Evolutionary conservation across 2,113 vertebrate genomes (phyloP).

Genomic region (Melierax canorus): DNA sequence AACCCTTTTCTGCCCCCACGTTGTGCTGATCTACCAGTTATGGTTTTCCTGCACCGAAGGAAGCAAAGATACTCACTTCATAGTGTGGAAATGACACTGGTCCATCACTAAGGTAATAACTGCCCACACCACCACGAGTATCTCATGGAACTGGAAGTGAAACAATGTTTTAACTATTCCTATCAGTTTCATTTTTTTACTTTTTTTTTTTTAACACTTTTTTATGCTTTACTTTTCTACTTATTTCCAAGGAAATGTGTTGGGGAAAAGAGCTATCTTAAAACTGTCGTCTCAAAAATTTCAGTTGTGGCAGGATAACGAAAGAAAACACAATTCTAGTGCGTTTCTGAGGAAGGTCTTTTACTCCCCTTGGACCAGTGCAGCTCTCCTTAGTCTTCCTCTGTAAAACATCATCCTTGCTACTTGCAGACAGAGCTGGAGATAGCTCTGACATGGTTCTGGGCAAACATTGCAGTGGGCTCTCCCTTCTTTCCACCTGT

Average conservation of each 20-base stretch:
- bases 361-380: background rate
- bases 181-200: background rate
- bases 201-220: background rate
- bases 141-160: background rate
- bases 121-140: background rate
- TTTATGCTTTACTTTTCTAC: background rate
- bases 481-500: background rate
- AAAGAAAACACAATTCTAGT: background rate
- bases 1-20: background rate
- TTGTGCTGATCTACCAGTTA: background rate
- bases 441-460: background rate
- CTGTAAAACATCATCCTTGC: background rate
- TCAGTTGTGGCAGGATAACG: background rate
- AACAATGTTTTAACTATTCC: background rate
- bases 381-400: background rate
- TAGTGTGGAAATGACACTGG: background rate
- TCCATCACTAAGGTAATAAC: background rate
- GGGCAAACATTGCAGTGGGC: background rate
- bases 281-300: background rate
- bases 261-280: background rate
- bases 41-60: background rate
- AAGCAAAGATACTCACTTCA: background rate
- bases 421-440: background rate
- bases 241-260: background rate
- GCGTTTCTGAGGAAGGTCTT: background rate